Base-by-base conservation (phyloP, 2,113 vertebrate genomes). In the Herpetotheres cachinnans region DNA sequence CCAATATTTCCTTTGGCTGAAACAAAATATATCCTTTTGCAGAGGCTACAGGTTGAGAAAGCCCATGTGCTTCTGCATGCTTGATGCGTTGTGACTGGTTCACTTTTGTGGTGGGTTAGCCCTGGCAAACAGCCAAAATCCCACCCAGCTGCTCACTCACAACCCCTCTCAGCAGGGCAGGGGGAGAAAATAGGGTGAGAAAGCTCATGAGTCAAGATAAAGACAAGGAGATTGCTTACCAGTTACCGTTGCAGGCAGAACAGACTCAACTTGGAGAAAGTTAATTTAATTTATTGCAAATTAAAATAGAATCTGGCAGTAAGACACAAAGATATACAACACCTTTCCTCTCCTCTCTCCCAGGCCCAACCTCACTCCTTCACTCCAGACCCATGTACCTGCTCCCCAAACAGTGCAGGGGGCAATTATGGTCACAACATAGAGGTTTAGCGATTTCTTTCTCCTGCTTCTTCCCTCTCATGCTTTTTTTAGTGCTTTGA, bases 361-460 rank as follows among this genome's bases (percentile, higher is more conserved):
- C 29, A 83, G 17, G 25, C 34, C 20, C 12, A 66, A 4, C 20
- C 42, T 74, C 12, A 30, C 4, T 40, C 30, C 30, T 70, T 46
- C 25, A 9, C 6, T 82, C 34, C 56, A 36, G 47, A 63, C 29
- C 72, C 24, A n/a, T 56, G 21, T 30, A 44, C 27, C 24, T 49
- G 26, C 24, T 86, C 20, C 9, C 11, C 47, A 59, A 2, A 44
- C 0, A 3, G 16, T 55, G n/a, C 25, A 32, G 6, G 16, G 11
- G 4, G 0, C 3, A 85, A 7, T 61, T 78, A 61, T 1, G 4
- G 24, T 38, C 29, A 34, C 36, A 85, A 61, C 0, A 1, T 0
- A 47, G 17, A 26, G 15, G 2, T 55, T 90, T 50, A 49, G 15
- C 12, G 9, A 54, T 49, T 67, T 72, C 13, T 90, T 5, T 59